Base-by-base conservation (phyloP, 2,888 invertebrate genomes). In the Cotesia congregata region DNA sequence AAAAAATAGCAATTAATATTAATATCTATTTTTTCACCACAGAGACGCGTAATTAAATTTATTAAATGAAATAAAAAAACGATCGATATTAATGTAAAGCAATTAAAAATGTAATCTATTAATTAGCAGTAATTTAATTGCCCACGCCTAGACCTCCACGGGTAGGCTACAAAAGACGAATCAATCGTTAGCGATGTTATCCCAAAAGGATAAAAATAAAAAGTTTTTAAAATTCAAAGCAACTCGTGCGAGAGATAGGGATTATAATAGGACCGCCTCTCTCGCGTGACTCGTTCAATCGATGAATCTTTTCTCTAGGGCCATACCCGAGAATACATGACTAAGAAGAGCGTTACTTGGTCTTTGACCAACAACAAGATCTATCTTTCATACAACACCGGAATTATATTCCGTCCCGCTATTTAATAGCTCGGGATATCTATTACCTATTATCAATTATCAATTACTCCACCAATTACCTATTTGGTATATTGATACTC, bases 221-320 rank as follows among this genome's bases (percentile, higher is more conserved):
- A 74, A 74, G 40, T 70, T 74, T 40, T 59, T 7, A 70, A 70
- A 76, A 69, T 15, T 62, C 68, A 62, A 15, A 67, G 17, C 74
- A 77, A 65, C 74, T 77, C 74, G 77, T 77, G 77, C 77, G 39
- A 61, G 69, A 74, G 70, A 74, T 73, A 73, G 50, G 70, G 61
- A 50, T 67, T 61, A 74, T 77, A 77, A 77, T 77, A 74, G 60
- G 77, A 71, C 64, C 72, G 62, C 62, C 67, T 68, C 17, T 17
- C 77, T 77, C 77, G 77, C 77, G 77, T 77, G 77, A 77, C 77
- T 77, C 30, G 77, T 73, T 20, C 69, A 77, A 77, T 77, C 77
- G 77, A 74, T 77, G 67, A 60, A 77, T 77, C 77, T 77, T 39
- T 17, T 39, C 38, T 62, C 15, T 39, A 20, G 38, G 38, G 3